Evolutionary conservation across 2,113 vertebrate genomes (phyloP).

Genomic region (Nasalis larvatus): DNA sequence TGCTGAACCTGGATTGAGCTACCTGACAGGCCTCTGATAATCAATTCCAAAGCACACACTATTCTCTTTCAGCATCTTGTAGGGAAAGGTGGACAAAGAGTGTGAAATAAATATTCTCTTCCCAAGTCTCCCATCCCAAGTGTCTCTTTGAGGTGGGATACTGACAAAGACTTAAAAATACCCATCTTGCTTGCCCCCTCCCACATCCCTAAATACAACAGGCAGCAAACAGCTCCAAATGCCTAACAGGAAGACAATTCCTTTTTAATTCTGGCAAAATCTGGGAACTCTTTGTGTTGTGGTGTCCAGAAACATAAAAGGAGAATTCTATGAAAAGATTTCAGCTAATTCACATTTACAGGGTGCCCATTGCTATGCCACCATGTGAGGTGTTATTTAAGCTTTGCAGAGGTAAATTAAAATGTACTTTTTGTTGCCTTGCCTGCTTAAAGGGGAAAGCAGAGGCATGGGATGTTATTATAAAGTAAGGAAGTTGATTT

Average conservation of each 20-base stretch:
- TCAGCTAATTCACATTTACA: conserved; percentile 13
- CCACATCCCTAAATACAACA: background rate
- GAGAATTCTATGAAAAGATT: conserved; percentile 15
- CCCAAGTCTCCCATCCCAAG: background rate
- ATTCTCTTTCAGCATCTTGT: conserved; percentile 64
- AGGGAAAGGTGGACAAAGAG: conserved; percentile 32
- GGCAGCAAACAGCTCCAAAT: no score
- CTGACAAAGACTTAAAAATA: background rate
- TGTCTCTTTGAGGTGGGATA: background rate
- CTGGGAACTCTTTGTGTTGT: background rate
- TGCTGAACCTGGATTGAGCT: conserved; percentile 62
- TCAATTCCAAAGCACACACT: conserved; percentile 47
- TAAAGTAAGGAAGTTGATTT: conserved; percentile 14
- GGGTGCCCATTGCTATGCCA: background rate
- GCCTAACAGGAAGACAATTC: background rate
- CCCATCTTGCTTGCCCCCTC: background rate
- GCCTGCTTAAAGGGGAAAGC: background rate
- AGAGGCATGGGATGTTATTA: background rate
- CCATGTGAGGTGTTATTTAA: background rate
- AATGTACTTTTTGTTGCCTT: conserved; percentile 29
- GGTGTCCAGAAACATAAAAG: background rate
- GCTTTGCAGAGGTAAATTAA: background rate
- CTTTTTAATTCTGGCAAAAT: conserved; percentile 33
- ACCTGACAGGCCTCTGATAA: conserved; percentile 71
- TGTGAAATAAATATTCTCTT: background rate